Evolutionary conservation across 1,140 invertebrate genomes (phyloP).

Genomic region (Drosophila triauraria): DNA sequence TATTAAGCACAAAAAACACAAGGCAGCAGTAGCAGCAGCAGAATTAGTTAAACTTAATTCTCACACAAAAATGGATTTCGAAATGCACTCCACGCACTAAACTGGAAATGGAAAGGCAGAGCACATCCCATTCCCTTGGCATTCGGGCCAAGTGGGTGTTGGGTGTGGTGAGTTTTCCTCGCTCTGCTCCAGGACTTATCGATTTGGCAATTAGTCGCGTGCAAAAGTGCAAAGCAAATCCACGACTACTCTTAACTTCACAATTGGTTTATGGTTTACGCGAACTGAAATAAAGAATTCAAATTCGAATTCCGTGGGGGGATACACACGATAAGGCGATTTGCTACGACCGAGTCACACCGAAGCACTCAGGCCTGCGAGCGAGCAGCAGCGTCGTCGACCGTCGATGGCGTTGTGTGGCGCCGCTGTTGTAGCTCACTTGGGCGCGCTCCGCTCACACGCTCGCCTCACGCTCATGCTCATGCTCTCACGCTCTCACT

Average conservation of each 20-base stretch:
- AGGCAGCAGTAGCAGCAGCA: conserved; percentile 18
- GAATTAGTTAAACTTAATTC: conserved; percentile 40
- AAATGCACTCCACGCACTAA: conserved; percentile 69
- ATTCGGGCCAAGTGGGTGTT: conserved; percentile 43
- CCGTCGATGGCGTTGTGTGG: conserved; percentile 72
- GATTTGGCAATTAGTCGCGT: conserved; percentile 59
- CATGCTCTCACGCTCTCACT: conserved; percentile 46
- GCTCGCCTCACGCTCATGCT: conserved; percentile 19
- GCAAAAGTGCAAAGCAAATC: conserved; percentile 11
- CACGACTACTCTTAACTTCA: not conserved
- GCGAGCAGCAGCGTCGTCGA: conserved; percentile 38
- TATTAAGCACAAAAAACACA: conserved; percentile 19
- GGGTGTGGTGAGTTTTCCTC: conserved; percentile 70
- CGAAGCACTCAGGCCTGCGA: conserved; percentile 40
- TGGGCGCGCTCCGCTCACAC: conserved; percentile 53
- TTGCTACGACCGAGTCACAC: conserved; percentile 18
- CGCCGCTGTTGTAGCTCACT: conserved; percentile 74
- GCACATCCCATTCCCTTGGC: conserved; percentile 16
- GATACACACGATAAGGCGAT: conserved; percentile 52
- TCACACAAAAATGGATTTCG: conserved; percentile 46
- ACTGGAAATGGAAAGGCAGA: conserved; percentile 51
- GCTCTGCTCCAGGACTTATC: conserved; percentile 53
- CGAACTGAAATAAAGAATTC: conserved; percentile 12
- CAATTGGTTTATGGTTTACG: conserved; percentile 6
- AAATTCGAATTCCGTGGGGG: conserved; percentile 27